phyloP scores from a whole-genome alignment of 2,888 invertebrate species.

The Apotomis betuletana region DNA sequence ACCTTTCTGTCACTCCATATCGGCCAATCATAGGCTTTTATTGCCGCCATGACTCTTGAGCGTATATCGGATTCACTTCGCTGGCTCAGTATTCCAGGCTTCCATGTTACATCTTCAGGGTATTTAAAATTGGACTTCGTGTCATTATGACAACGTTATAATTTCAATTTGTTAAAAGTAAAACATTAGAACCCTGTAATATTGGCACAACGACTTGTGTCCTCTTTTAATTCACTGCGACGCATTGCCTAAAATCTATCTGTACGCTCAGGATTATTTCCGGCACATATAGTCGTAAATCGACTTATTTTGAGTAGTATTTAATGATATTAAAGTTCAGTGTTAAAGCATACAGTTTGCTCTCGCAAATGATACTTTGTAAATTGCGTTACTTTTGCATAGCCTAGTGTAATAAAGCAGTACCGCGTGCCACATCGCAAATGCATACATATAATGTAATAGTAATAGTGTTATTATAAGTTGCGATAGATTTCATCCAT shows the following conservation, averaged over 20 bases:
- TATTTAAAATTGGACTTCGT: no score
- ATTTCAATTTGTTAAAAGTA: no score
- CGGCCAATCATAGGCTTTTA: constrained; percentile 18
- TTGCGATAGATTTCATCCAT: constrained; percentile 12
- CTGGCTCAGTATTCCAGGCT: no score
- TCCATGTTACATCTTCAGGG: no score
- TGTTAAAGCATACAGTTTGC: neutral
- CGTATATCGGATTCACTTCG: neutral
- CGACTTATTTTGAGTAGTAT: constrained; percentile 6
- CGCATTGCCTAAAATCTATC: neutral
- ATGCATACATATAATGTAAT: neutral
- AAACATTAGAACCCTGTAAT: no score
- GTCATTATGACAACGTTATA: no score
- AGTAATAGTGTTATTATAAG: constrained; percentile 9
- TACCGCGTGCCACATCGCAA: constrained; percentile 5
- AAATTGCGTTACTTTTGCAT: constrained; percentile 4
- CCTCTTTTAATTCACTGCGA: neutral
- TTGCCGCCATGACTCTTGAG: constrained; percentile 10
- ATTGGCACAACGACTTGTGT: neutral
- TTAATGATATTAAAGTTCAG: neutral
- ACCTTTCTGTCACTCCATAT: constrained; percentile 34
- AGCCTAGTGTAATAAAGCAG: neutral
- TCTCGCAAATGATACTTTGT: constrained; percentile 10
- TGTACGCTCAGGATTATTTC: constrained; percentile 10
- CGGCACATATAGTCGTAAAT: constrained; percentile 2